Evolutionary conservation across 2,113 vertebrate genomes (phyloP).

Genomic region (Ophiodon elongatus): DNA sequence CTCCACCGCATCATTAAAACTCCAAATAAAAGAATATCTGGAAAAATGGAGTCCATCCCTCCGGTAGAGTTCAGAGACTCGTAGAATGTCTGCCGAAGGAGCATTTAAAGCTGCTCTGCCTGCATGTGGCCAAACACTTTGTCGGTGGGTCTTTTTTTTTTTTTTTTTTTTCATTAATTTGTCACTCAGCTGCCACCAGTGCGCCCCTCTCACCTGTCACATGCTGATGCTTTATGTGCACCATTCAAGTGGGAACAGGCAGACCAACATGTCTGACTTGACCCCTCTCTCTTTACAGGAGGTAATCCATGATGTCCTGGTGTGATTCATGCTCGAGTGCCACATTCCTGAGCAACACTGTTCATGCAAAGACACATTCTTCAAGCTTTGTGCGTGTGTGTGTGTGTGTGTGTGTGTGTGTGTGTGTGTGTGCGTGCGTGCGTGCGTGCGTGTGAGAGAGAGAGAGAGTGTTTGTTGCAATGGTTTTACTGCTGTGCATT

Average conservation of each 20-base stretch:
- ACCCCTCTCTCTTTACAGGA: slow-evolving; percentile 59
- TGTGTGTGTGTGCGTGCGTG: background rate
- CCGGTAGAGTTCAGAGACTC: background rate
- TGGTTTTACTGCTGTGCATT: slow-evolving; percentile 29
- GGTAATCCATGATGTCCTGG: slow-evolving; percentile 61
- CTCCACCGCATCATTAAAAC: background rate
- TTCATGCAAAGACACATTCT: slow-evolving; percentile 70
- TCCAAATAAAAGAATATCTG: background rate
- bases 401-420: slow-evolving; percentile 5
- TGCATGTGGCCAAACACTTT: background rate
- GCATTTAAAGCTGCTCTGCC: background rate
- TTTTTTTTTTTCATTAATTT: slow-evolving; percentile 1
- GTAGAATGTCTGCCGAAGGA: background rate
- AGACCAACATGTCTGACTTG: slow-evolving; percentile 47
- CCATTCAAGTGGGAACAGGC: slow-evolving; percentile 63
- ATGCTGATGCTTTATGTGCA: slow-evolving; percentile 37
- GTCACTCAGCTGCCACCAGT: background rate
- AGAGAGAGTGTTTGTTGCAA: background rate
- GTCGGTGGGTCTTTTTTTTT: background rate
- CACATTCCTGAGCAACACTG: slow-evolving; percentile 59
- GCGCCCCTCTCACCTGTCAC: slow-evolving; percentile 24
- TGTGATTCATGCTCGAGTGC: slow-evolving; percentile 61
- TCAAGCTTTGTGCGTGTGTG: background rate
- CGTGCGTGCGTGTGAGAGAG: background rate
- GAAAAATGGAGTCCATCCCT: background rate